Evolutionary conservation across 2,797 vertebrate species (phyloP).

Genomic region (Macrochelys suwanniensis): DNA sequence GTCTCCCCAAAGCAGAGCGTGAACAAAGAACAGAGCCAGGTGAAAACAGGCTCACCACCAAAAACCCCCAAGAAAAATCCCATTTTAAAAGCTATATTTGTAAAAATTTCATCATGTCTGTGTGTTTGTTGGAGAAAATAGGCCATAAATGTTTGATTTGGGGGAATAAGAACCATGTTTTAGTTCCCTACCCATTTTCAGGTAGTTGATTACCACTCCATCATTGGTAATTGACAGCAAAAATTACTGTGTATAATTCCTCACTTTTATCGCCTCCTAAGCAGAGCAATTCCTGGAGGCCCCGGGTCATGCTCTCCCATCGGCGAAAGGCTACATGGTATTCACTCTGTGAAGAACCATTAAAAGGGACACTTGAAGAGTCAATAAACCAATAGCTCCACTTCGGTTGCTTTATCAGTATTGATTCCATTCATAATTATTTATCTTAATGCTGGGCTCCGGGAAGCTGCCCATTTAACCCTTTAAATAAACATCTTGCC

Average conservation of each 20-base stretch:
- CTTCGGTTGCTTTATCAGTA: not conserved
- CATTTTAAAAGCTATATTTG: not conserved
- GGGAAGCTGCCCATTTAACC: not conserved
- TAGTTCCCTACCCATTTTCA: not conserved
- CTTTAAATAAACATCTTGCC: not conserved
- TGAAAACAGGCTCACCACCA: not conserved
- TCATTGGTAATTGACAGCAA: not conserved
- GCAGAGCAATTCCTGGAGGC: accelerated
- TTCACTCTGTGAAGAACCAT: not conserved
- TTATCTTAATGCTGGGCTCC: not conserved
- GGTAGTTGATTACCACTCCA: not conserved
- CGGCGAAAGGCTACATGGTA: accelerated
- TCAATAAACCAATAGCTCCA: not conserved
- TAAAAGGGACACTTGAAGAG: not conserved
- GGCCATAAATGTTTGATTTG: not conserved
- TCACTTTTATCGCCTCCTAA: not conserved
- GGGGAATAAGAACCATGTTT: not conserved
- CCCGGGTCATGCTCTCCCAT: accelerated
- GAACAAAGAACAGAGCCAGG: not conserved
- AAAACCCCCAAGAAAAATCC: not conserved
- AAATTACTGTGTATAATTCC: not conserved
- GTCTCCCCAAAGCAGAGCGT: not conserved
- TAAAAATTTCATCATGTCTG: not conserved
- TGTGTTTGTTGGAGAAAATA: not conserved
- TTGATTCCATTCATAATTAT: conserved; percentile 30